Evolutionary conservation across 2,797 vertebrate genomes (phyloP), one percentile per base, ranked within the genome.

Genomic region (Myotis vivesi): DNA sequence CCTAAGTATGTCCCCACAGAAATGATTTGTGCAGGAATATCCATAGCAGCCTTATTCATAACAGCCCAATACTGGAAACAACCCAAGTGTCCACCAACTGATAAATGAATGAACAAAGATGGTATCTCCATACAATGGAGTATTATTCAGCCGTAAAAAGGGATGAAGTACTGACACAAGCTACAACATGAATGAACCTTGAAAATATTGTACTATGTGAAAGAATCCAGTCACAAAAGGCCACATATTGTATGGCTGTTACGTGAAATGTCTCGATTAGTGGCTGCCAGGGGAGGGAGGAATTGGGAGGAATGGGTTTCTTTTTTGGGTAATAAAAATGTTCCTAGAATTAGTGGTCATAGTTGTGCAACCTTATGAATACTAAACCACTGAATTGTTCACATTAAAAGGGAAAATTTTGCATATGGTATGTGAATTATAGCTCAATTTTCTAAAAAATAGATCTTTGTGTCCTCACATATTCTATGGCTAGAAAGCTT

Each of bases 341-440:
- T 73, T 86, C 79, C 79, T 64, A 82, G 82, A 85, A 59, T 73
- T 89, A 87, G 33, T 84, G 41, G 11, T 53, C 20, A 81, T 36
- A 6, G 9, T 20, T 44, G 23, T 1, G 76, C n/a, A 72, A 57
- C 36, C 36, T 83, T 91, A 44, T 19, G 30, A 92, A 64, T 73
- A 44, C 1, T 92, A 82, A 88, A 82, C 2, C 33, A 57, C 30
- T 89, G 62, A 92, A 59, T 33, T 91, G n/a, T 87, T 93, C 49
- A 93, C 19, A 69, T 92, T 72, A 83, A 80, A 89, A 73, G 23
- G 36, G 3, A 53, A 86, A 53, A 28, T 93, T 91, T 95, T 87
- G 53, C 66, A 30, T 81, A 51, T 62, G 12, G 30, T 46, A 23
- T 36, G 33, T 89, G 55, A 92, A 89, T 89, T 92, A 85, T n/a